These are phyloP conservation scores for Caenorhabditis parvicauda DNA, from an alignment of 2,888 invertebrate genomes.

Conservation along the genomic window DNA sequence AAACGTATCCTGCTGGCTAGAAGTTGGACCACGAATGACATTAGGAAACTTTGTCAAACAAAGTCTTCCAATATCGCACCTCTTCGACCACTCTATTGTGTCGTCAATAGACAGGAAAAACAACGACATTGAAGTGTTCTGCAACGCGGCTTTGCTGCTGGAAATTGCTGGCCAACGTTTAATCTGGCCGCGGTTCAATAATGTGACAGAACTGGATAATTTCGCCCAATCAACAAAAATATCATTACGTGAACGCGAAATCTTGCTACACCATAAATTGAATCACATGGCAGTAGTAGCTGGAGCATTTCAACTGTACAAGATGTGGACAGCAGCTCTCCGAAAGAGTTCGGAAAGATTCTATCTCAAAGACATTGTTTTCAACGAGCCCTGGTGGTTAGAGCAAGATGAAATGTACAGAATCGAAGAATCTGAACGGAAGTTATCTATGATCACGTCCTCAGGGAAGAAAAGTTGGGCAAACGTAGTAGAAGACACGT, in stretches of 20 bases:
- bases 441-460: no score
- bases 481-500: not conserved
- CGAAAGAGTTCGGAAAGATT: not conserved
- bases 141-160: conserved; percentile 30
- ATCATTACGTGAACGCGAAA: conserved; percentile 20
- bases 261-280: conserved; percentile 33
- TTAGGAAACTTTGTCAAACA: conserved; percentile 37
- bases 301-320: conserved; percentile 39
- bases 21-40: conserved; percentile 47
- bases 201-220: not conserved
- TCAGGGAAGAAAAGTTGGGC: no score
- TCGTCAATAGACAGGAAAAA: conserved; percentile 38
- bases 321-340: conserved; percentile 12
- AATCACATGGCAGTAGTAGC: conserved; percentile 36
- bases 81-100: conserved; percentile 21
- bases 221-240: no score
- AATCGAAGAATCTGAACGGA: no score
- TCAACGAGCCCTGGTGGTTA: no score
- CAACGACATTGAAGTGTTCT: conserved; percentile 25
- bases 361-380: not conserved
- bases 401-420: no score
- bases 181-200: conserved; percentile 21
- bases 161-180: conserved; percentile 22
- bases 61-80: conserved; percentile 20
- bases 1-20: conserved; percentile 42